These are phyloP conservation scores for Myzus persicae DNA, from an alignment of 1,140 invertebrate species.

Conservation along the genomic window DNA sequence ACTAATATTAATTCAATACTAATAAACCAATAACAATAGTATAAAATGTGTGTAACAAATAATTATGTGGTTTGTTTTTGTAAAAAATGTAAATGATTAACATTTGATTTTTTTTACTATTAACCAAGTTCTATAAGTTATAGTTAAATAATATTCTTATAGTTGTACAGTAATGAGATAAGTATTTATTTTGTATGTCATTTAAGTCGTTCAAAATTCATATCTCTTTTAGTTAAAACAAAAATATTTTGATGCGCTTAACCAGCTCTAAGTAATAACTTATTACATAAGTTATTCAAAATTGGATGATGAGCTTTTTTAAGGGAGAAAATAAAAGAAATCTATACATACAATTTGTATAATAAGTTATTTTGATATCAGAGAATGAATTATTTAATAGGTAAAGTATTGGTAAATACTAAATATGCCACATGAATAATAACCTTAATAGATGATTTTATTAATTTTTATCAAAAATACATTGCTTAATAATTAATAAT, in stretches of 20 bases:
- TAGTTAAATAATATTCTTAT: not conserved
- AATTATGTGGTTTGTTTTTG: not conserved
- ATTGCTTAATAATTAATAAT: no score
- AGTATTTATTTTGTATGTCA: not conserved
- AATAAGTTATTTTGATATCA: no score
- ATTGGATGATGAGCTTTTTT: not conserved
- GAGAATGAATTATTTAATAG: no score
- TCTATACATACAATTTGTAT: not conserved
- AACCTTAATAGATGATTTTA: no score
- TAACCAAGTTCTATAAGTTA: not conserved
- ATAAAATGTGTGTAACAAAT: not conserved
- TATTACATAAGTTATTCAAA: not conserved
- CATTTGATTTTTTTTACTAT: not conserved
- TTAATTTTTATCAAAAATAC: no score
- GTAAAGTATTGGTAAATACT: no score
- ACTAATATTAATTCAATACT: not conserved
- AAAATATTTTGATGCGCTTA: not conserved
- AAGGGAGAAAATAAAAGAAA: not conserved
- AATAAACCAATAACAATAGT: not conserved
- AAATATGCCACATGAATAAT: no score
- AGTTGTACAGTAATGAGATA: not conserved
- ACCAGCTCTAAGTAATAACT: not conserved
- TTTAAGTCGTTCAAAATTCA: not conserved
- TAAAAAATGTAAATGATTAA: not conserved
- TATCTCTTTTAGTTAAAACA: not conserved